Evolutionary conservation across 2,888 invertebrate genomes (phyloP), one percentile per base, ranked within the genome.

Genomic region (Ellobium chinense): DNA sequence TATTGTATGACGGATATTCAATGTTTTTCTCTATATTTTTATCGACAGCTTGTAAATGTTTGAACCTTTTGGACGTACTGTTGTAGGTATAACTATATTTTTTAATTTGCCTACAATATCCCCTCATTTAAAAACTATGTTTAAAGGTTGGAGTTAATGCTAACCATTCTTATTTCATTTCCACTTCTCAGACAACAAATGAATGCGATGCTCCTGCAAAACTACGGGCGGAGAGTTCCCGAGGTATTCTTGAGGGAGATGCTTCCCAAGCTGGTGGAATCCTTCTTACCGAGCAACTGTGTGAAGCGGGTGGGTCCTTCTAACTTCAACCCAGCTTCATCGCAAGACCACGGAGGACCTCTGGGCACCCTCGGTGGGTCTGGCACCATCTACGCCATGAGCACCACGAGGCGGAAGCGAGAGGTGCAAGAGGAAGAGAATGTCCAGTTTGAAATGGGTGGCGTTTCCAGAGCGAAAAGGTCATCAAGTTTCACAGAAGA

Each of bases 321-420:
- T 24, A 27, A 27, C 46, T 65, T 78, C 69, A 63, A 62, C 39
- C 74, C 74, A 2, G 21, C 39, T 14, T 62, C 78, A 7, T 0
- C 27, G n/a, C 31, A 29, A 12, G 62, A 56, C 31, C 0, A 29
- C 62, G 62, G 56, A 9, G 72, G 73, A 9, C 60, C 60, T 31
- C 72, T 73, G 27, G 77, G 69, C 1, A 36, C 66, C 18, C 12
- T 56, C 46, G 54, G 66, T n/a, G 18, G 29, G n/a, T 24, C 79
- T 4, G 65, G 56, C 5, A 34, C 54, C 5, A 29, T 65, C 14
- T 72, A 36, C 29, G 58, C 77, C 36, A 66, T 14, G 9, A 77
- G 69, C 60, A 68, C 29, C 7, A n/a, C 65, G 18, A 66, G 54
- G 54, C 37, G 37, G 56, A 62, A 27, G 5, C 58, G 68, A 14